Evolutionary conservation across 2,797 vertebrate genomes (phyloP).

Genomic region (Lophius americanus): DNA sequence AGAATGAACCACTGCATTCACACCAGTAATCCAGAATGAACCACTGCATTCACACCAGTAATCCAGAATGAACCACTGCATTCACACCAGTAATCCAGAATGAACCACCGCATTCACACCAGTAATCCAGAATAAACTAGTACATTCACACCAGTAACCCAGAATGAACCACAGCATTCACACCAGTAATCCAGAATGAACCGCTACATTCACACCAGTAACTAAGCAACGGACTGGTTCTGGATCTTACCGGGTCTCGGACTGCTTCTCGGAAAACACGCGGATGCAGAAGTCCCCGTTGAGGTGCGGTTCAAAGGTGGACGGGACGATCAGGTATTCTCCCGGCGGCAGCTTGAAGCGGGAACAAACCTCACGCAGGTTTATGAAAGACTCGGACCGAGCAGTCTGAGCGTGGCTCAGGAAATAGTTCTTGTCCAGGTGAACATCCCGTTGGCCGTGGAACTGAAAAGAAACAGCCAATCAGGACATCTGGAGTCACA

Average conservation of each 20-base stretch:
- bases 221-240: not conserved
- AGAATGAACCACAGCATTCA: too few relatives aligned
- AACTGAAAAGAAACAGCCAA: slow-evolving; percentile 63
- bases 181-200: too few relatives aligned
- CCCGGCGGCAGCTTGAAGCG: slow-evolving; percentile 84
- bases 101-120: too few relatives aligned
- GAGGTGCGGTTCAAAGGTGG: slow-evolving; percentile 87
- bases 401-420: slow-evolving; percentile 75
- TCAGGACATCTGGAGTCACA: not conserved
- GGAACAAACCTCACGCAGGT: slow-evolving; percentile 85
- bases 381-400: slow-evolving; percentile 82
- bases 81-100: too few relatives aligned
- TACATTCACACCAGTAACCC: too few relatives aligned
- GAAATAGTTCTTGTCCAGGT: slow-evolving; percentile 86
- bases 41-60: too few relatives aligned
- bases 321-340: slow-evolving; percentile 88
- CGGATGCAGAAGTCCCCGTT: slow-evolving; percentile 86
- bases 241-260: slow-evolving; percentile 75
- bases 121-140: too few relatives aligned
- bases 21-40: too few relatives aligned
- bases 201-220: too few relatives aligned
- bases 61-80: too few relatives aligned
- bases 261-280: slow-evolving; percentile 78
- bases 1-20: too few relatives aligned
- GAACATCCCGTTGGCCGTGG: slow-evolving; percentile 71